Evolutionary conservation across 1,140 invertebrate species (phyloP), one percentile per base, ranked within the genome.

Genomic region (Xylocopa sonorina): DNA sequence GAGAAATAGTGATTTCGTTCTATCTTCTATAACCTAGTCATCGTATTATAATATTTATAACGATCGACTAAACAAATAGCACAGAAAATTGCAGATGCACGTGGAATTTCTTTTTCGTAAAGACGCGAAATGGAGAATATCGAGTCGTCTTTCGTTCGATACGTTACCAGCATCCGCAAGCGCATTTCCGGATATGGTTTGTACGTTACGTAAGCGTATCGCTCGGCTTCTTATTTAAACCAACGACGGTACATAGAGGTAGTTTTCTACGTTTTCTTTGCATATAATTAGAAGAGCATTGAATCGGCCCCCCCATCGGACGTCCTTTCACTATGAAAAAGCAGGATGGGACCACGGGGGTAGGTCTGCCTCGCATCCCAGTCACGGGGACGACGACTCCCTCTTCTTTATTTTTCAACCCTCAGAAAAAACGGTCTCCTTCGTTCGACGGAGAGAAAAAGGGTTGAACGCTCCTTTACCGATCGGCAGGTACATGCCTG

Each of bases 201-300:
- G 60, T 80, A 80, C 74, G 58, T 85, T 85, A 84, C 74, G 76
- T 84, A 85, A 85, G 63, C 79, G 50, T 64, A 34, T 72, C 60
- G 51, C 60, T 64, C 58, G 64, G 51, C 21, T 57, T 43, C 21
- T 68, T 64, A 72, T 76, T 72, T 73, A 84, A 79, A 55, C 18
- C 27, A 46, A n/a, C 48, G 53, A 24, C 9, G 57, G 78, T 80
- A 82, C 57, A 82, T 76, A 50, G n/a, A n/a, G 78, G 75, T 86
- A 88, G 78, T 81, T 69, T 64, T 67, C 77, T 84, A 79, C 85
- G 80, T 90, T n/a, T n/a, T n/a, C 86, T 89, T 89, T 90, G 89
- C 90, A 91, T 91, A 91, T 90, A 90, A 91, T 91, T 91, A 91
- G 86, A 86, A 86, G 82, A 85, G 85, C 82, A 89, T 91, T 91